Evolutionary conservation across 2,797 vertebrate species (phyloP).

Genomic region (Sebastes iracundus): DNA sequence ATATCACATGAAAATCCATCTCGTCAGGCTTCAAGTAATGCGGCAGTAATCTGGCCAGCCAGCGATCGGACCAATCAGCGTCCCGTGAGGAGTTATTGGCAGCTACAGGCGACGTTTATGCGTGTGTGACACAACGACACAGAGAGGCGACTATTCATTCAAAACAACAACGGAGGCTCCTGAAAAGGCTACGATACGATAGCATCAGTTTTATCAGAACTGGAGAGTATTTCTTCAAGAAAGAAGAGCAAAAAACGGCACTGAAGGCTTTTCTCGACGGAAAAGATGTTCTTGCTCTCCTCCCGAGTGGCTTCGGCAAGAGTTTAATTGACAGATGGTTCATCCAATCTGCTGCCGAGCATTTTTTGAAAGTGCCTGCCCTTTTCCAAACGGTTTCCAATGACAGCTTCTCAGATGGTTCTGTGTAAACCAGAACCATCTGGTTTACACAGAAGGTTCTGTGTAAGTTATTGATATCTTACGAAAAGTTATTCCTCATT

Average conservation of each 20-base stretch:
- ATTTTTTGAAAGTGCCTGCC: not conserved
- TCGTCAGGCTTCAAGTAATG: no score
- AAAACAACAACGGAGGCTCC: not conserved
- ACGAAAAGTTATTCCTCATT: no score
- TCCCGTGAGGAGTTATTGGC: no score
- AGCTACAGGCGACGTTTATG: not conserved
- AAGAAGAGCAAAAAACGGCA: not conserved
- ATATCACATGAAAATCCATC: no score
- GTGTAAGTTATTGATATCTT: no score
- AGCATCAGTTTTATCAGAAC: not conserved
- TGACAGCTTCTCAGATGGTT: no score
- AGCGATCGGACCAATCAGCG: no score
- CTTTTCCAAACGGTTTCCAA: not conserved
- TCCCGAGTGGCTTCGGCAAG: not conserved
- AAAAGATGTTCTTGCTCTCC: not conserved
- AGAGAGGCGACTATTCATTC: not conserved
- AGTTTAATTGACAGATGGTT: not conserved
- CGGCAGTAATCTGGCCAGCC: no score
- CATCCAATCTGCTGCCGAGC: not conserved
- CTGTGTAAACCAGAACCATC: no score
- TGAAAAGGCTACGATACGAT: not conserved
- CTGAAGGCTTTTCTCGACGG: not conserved
- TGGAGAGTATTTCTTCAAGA: not conserved
- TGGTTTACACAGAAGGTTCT: no score
- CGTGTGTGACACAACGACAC: fast-evolving